Base-by-base conservation (phyloP, 2,113 vertebrate species). In the Scartelaos histophorus region DNA sequence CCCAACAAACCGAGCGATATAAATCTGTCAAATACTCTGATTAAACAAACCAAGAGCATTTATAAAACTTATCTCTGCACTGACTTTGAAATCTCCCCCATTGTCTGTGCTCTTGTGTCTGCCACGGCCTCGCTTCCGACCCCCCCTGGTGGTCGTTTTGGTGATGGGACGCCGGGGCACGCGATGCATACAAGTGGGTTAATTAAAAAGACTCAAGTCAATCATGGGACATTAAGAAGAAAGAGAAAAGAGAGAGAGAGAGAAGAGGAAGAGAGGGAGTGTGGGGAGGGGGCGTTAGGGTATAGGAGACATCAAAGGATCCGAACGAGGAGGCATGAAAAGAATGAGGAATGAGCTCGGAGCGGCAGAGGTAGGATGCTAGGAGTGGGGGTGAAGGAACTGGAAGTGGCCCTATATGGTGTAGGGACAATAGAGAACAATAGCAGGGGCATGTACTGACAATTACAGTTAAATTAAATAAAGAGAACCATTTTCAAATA, bases 271-370 rank as follows among this genome's bases (percentile, higher is more conserved):
- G 81, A 81, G 49, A 60, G 70, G 12, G 9, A 9, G 16, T 15
- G 22, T 6, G 22, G 2, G 24, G 25, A 9, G 71, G n/a, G 61
- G 16, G 84, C 60, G 84, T 88, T 72, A 74, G 70, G 19, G 17
- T n/a, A 67, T 62, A 66, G 73, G 68, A 82, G 83, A 92, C 91
- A 90, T 94, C 91, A 94, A 93, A 94, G 87, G 82, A 13, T 80
- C 21, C 7, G 1, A 73, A 79, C 84, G 81, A 79, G 80, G 53
- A 69, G 70, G 81, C 90, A 90, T 90, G 89, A 90, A 90, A 89
- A 71, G 88, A 83, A 85, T 86, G 83, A 69, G 80, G 84, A 90
- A 92, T 88, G 75, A 90, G 87, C 83, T 86, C 67, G 75, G 21
- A 71, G 76, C 82, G 71, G 80, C 67, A 79, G 77, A 73, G 73